Base-by-base conservation (phyloP, 2,888 invertebrate genomes). In the Neuroscelio doddi region DNA sequence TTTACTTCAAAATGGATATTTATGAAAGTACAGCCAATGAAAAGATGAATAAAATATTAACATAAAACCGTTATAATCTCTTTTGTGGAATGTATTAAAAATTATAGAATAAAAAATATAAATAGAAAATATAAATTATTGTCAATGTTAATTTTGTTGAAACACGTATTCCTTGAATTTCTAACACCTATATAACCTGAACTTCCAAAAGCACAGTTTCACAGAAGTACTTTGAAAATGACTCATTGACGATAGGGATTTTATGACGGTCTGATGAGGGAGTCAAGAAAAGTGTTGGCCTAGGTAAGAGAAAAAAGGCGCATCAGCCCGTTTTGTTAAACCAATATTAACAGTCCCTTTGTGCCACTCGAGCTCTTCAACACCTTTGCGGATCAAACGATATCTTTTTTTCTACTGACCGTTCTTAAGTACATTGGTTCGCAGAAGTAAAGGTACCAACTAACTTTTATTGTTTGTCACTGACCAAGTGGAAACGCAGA, bases 301-400 rank as follows among this genome's bases (percentile, higher is more conserved):
- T 30, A 30, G 30, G 4, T 3, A 9, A 50, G 53, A 59, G 56
- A 52, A 56, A 61, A 64, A 62, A 67, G 57, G 68, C 69, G 70
- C 70, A 78, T 78, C 75, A 74, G 75, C 73, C 30, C 75, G 75
- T 63, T 71, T 76, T 75, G 77, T 77, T 78, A 78, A 79, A 77
- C 78, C 72, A 76, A 78, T 77, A 80, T 80, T 79, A 75, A 71
- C 69, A 68, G 38, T 69, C 69, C 65, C 70, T 65, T 69, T 71
- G 69, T 64, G 59, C 66, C 55, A 65, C 73, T 70, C 68, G 68
- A 70, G 68, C 73, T 71, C 73, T 74, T 74, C 77, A 71, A 77
- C 78, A 78, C 77, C 74, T 76, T 45, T 45, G 51, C 24, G 26
- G 29, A 12, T 24, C 27, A 39, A 5, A 8, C 58, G 26, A 56